phyloP scores from a whole-genome alignment of 2,888 invertebrate genomes.

The Tipula unca region DNA sequence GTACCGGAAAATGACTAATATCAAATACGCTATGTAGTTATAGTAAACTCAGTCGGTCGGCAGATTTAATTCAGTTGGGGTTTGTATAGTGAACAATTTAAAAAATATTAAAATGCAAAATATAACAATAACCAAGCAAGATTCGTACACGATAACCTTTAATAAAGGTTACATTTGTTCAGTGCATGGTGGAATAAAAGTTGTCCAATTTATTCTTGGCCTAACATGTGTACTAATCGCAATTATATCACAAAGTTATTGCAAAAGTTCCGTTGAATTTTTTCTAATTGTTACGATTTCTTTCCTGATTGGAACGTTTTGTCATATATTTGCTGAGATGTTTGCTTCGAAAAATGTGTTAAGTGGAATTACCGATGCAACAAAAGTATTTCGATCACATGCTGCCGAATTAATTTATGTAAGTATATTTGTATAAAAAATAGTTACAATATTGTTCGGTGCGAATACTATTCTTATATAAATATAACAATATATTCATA shows the following conservation, averaged over 20 bases:
- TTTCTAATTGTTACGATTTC: constrained; percentile 65
- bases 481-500: too few relatives aligned
- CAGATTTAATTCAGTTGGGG: not conserved
- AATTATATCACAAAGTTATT: not conserved
- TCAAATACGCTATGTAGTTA: too few relatives aligned
- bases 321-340: constrained; percentile 32
- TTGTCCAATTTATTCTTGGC: not conserved
- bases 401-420: not conserved
- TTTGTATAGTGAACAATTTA: not conserved
- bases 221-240: not conserved
- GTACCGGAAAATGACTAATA: not conserved
- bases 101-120: not conserved
- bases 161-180: not conserved
- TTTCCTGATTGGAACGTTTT: constrained; percentile 71
- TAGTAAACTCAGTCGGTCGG: not conserved
- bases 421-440: too few relatives aligned
- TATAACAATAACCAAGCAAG: not conserved
- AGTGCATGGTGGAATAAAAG: not conserved
- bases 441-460: not conserved
- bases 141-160: not conserved
- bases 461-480: not conserved
- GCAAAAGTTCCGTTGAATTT: constrained; percentile 39
- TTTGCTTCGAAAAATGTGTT: not conserved
- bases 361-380: not conserved
- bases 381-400: not conserved